Base-by-base conservation (phyloP, 1,140 invertebrate species). In the Agrypnia vestita region DNA sequence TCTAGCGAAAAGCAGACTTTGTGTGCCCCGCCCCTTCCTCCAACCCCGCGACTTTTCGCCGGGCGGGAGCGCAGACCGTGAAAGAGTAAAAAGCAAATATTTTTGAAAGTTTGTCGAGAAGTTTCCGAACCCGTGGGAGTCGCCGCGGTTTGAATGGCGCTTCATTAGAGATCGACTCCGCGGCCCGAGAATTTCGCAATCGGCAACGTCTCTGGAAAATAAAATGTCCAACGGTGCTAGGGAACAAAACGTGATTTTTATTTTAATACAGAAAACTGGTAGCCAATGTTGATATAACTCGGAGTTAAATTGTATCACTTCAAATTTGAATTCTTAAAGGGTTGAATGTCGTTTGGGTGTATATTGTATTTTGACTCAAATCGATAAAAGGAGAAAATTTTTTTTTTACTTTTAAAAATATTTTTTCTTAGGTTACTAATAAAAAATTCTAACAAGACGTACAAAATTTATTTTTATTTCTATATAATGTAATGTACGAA, bases 111-210 rank as follows among this genome's bases (percentile, higher is more conserved):
- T 64, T 13, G 19, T 35, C 12, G 21, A 43, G 61, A 73, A 73
- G 49, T 73, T 67, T 21, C 19, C n/a, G 51, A 73, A 67, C 49
- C 71, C 15, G 11, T 15, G 51, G 62, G 47, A 73, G 35, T 46
- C n/a, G 53, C 19, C 35, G 71, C 55, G 51, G 67, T 43, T 73
- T 81, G 80, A 81, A 81, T 81, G 43, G 80, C 25, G 75, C 74
- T 78, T 81, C 80, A 81, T 81, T 81, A 81, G 80, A 15, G 80
- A 76, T 81, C 80, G 75, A 81, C 44, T 77, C 74, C 47, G 56
- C 12, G 53, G 53, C 53, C 64, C 74, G 79, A 35, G 61, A 56
- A 51, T 4, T 51, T 35, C 25, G n/a, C 49, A 51, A 15, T 35
- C 25, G 59, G 59, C 25, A 25, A 13, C 59, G 59, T 13, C 59